Conservation (phyloP, 2,888 invertebrate species). For the Rotaria macrura region DNA sequence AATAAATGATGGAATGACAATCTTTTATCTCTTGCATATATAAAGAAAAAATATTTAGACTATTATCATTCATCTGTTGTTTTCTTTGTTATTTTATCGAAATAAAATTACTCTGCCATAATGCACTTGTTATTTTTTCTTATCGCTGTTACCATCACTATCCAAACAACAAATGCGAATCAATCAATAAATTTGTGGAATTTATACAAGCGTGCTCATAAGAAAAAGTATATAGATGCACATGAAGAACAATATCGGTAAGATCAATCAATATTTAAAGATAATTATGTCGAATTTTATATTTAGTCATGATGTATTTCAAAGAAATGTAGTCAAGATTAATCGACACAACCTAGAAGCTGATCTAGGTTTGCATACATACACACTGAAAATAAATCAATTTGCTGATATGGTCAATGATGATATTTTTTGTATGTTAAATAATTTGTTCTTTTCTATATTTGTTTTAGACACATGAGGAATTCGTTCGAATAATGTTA, state of each 20-base stretch:
- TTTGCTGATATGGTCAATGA: conserved; percentile 54
- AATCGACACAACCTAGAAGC: conserved; percentile 40
- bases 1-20: no score
- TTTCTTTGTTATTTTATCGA: no score
- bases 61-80: no score
- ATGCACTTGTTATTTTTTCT: no score
- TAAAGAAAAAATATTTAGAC: no score
- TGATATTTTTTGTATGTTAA: no score
- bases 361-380: conserved; percentile 39
- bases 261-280: neutral
- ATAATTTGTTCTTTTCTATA: conserved; percentile 23
- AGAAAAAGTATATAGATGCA: neutral
- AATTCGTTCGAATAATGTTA: neutral
- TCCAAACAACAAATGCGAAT: no score
- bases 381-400: conserved; percentile 40
- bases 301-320: neutral
- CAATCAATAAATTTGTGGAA: no score
- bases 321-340: conserved; percentile 33
- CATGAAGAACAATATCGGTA: neutral
- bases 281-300: no score
- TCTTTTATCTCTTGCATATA: no score
- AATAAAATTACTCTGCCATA: no score
- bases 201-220: neutral
- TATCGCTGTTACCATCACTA: no score
- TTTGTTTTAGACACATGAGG: neutral